phyloP scores from a whole-genome alignment of 2,113 vertebrate genomes.

The Centropus unirufus region DNA sequence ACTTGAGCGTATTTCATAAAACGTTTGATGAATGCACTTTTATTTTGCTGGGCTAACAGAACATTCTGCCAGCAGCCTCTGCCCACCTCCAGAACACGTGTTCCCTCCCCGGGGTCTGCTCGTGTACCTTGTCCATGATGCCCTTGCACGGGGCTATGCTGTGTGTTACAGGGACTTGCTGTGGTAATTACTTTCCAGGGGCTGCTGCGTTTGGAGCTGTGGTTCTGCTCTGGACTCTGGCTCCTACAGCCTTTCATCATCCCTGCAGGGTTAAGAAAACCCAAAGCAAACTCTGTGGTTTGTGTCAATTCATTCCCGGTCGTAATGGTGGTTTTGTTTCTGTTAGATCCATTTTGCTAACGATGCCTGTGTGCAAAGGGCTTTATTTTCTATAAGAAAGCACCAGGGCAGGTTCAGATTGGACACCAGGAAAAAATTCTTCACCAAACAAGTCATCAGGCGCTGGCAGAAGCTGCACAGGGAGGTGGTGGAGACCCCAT shows the following conservation, averaged over 20 bases:
- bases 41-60: slow-evolving; percentile 20
- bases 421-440: no score
- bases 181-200: not conserved
- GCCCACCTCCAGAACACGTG: not conserved
- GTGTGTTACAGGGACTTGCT: rapidly evolving
- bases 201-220: not conserved
- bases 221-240: not conserved
- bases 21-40: not conserved
- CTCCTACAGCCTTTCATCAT: not conserved
- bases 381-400: not conserved
- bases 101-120: not conserved
- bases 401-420: no score
- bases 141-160: not conserved
- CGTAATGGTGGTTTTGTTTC: not conserved
- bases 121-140: not conserved
- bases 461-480: no score
- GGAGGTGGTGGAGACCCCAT: no score
- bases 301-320: not conserved
- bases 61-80: not conserved
- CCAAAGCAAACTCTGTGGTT: not conserved
- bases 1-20: slow-evolving; percentile 23
- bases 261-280: not conserved
- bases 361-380: no score
- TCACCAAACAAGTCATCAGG: no score
- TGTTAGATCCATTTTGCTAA: not conserved